A percentile compares a stretch with the other conserved stretches of the same genome.
These are phyloP conservation scores for Leptarthrus brevirostris DNA, from an alignment of 2,888 invertebrate species.

Conservation along the genomic window DNA sequence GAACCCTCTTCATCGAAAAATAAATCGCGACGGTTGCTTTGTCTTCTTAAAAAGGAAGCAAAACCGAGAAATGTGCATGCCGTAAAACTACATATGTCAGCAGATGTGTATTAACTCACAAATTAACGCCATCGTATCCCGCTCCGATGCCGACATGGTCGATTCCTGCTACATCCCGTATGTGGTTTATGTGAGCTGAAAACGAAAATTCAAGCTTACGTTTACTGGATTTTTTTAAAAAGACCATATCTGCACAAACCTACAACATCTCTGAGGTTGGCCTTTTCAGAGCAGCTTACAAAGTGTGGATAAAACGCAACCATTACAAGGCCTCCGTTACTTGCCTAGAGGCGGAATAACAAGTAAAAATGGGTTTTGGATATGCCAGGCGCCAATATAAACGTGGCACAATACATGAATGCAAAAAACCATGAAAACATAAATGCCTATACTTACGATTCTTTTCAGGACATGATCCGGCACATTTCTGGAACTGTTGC, in stretches of 20 bases:
- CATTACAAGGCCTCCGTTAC: slow-evolving; percentile 75
- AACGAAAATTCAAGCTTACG: slow-evolving; percentile 51
- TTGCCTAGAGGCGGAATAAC: slow-evolving; percentile 66
- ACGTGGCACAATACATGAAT: not conserved
- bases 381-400: too few relatives aligned
- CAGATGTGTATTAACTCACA: slow-evolving; percentile 73
- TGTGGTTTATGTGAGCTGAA: slow-evolving; percentile 89
- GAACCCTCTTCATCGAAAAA: slow-evolving; percentile 28
- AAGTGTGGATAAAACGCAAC: slow-evolving; percentile 74
- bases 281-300: slow-evolving; percentile 71
- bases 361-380: too few relatives aligned
- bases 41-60: not conserved
- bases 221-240: too few relatives aligned
- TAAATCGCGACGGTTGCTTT: slow-evolving; percentile 36
- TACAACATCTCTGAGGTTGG: slow-evolving; percentile 72
- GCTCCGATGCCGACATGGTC: slow-evolving; percentile 90
- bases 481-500: slow-evolving; percentile 84
- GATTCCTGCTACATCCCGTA: slow-evolving; percentile 84
- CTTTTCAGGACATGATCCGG: slow-evolving; percentile 80
- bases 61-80: not conserved
- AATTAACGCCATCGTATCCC: slow-evolving; percentile 90
- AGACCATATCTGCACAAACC: slow-evolving; percentile 68
- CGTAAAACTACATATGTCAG: not conserved
- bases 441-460: slow-evolving; percentile 70
- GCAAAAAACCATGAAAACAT: too few relatives aligned